Base-by-base conservation (phyloP, 1,140 invertebrate species). In the Saccostrea echinata region DNA sequence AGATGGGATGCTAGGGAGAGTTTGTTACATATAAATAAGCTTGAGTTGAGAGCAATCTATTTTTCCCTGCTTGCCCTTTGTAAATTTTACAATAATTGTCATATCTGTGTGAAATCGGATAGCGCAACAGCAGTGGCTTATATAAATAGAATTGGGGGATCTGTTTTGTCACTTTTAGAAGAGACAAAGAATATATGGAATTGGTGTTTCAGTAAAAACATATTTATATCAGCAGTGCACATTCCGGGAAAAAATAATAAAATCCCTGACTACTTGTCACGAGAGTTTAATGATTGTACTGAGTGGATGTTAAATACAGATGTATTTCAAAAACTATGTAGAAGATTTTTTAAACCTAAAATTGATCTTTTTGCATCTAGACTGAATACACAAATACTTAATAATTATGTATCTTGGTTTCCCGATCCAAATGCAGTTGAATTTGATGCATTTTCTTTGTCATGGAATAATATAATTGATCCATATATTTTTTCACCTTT, bases 71-170 rank as follows among this genome's bases (percentile, higher is more conserved):
- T 35, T 80, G 76, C 76, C 11, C 27, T 80, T 9, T 80, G 76
- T 33, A 35, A 80, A 35, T 21, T 30, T 35, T 80, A 43, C 21
- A 16, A 30, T 35, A 80, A 80, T 80, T 43, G n/a, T n/a, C n/a
- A n/a, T n/a, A n/a, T n/a, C n/a, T n/a, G n/a, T n/a, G n/a, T n/a
- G n/a, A n/a, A n/a, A n/a, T n/a, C n/a, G n/a, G n/a, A n/a, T n/a
- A n/a, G n/a, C n/a, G n/a, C n/a, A n/a, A n/a, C n/a, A n/a, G 86
- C 89, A 57, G 86, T 91, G 18, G 24, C 81, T 33, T 91, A 85
- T 30, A 85, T 91, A 24, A 88, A 84, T 27, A 85, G 88, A 43
- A 88, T 90, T 84, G 89, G 90, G 12, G 86, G 89, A 55, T 87
- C 84, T 81, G 51, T 52, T 27, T 88, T 84, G 13, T 3, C 80